A percentile compares a stretch with the other conserved stretches of the same genome.
Evolutionary conservation across 2,113 vertebrate species (phyloP).

Genomic region (Gnathonemus echidnorhynchus): DNA sequence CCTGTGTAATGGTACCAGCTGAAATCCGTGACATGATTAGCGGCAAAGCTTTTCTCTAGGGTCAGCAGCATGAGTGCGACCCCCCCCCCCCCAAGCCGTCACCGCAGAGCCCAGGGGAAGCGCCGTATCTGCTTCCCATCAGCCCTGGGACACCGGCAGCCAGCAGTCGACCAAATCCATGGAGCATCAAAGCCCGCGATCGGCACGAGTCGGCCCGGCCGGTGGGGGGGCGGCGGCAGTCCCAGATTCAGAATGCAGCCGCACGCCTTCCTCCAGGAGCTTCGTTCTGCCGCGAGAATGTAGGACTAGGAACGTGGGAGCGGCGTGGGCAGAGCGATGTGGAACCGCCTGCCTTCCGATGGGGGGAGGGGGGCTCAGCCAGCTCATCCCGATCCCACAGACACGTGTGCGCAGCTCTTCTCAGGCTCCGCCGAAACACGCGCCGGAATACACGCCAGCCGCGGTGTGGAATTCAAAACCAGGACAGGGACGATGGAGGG

Average conservation of each 20-base stretch:
- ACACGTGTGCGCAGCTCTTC: neutral
- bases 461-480: constrained; percentile 8
- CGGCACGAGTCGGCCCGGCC: neutral
- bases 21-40: neutral
- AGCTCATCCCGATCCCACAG: neutral
- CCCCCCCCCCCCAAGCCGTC: neutral
- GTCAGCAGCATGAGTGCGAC: neutral
- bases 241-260: neutral
- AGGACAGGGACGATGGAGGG: neutral
- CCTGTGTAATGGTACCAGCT: neutral
- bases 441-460: neutral
- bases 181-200: neutral
- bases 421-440: constrained; percentile 6
- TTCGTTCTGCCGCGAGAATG: neutral
- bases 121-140: neutral
- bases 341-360: neutral
- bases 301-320: neutral
- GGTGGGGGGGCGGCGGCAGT: neutral
- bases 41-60: neutral
- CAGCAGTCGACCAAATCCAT: neutral
- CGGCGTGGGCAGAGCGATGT: neutral
- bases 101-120: neutral
- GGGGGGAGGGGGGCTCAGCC: neutral
- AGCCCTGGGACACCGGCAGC: neutral
- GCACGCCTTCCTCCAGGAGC: neutral